Evolutionary conservation across 2,888 invertebrate genomes (phyloP), one percentile per base, ranked within the genome.

Genomic region (Blera fallax): DNA sequence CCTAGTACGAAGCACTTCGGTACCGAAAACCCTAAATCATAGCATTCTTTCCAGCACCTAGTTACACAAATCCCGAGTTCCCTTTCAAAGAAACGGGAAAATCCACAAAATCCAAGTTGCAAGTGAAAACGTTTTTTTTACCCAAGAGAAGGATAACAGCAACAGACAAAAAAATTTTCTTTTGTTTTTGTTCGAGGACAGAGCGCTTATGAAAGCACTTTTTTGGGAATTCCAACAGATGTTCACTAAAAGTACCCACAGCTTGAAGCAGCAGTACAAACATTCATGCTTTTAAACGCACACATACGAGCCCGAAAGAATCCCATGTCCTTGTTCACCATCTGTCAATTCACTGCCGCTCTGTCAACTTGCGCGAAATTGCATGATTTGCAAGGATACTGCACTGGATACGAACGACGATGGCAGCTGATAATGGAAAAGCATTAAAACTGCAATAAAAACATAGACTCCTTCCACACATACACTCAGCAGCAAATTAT

Each of bases 371-470:
- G 56, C 16, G 65, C 24, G 56, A 76, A 65, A 79, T 52, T 72
- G 70, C 64, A 70, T 48, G 18, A 21, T 34, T 62, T 24, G 24
- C 24, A 45, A 27, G 40, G 40, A 69, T 56, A 54, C 24, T 37
- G 69, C 11, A 11, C 18, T 8, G 2, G 5, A 16, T 18, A 11
- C 5, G 34, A 7, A n/a, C n/a, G 32, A 8, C 81, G 87, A 78
- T n/a, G n/a, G n/a, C n/a, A n/a, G n/a, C n/a, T n/a, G n/a, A n/a
- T 87, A 87, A 87, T 82, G 87, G 87, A 82, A 87, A 85, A 81
- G 85, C 81, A 81, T 85, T 85, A 69, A 85, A 80, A 80, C 70
- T 77, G 70, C 72, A 76, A 85, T 76, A 85, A 77, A 85, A 85
- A 76, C 85, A 85, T 14, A 78, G 54, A 43, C 32, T 37, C 11